phyloP scores from a whole-genome alignment of 2,113 vertebrate genomes.

The Sardina pilchardus region DNA sequence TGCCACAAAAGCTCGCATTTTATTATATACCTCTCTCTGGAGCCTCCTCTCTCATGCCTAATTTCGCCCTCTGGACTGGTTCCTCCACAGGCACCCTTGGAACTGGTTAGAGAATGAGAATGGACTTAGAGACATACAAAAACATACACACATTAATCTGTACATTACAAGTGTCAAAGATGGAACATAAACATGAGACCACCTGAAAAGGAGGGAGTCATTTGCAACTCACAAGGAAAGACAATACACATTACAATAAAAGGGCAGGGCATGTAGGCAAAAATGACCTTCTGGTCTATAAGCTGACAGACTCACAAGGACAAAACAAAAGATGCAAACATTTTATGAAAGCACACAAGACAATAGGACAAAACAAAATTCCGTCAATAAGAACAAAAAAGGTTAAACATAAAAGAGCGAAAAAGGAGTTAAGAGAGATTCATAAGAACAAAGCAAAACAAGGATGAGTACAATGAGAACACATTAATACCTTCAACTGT shows the following conservation, averaged over 20 bases:
- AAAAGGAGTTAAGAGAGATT: no score
- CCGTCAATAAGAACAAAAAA: not conserved
- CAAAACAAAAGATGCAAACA: constrained; percentile 26
- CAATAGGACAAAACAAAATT: not conserved
- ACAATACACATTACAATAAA: not conserved
- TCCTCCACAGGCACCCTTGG: constrained; percentile 75
- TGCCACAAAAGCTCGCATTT: not conserved
- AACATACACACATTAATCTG: not conserved
- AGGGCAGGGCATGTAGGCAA: not conserved
- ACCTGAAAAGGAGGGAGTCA: not conserved
- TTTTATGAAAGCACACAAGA: constrained; percentile 19
- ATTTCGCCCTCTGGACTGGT: constrained; percentile 73
- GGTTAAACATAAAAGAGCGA: not conserved
- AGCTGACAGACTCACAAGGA: not conserved
- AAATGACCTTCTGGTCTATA: not conserved
- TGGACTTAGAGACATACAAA: not conserved
- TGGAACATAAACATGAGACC: not conserved
- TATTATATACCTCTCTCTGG: constrained; percentile 56
- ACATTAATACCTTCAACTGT: constrained; percentile 59
- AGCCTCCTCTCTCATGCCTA: constrained; percentile 74
- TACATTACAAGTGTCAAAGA: not conserved
- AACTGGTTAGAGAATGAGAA: constrained; percentile 59
- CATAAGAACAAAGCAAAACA: no score
- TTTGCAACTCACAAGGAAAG: not conserved
- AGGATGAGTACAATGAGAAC: constrained; percentile 24